phyloP scores from a whole-genome alignment of 2,113 vertebrate species.

The Tapirus terrestris region DNA sequence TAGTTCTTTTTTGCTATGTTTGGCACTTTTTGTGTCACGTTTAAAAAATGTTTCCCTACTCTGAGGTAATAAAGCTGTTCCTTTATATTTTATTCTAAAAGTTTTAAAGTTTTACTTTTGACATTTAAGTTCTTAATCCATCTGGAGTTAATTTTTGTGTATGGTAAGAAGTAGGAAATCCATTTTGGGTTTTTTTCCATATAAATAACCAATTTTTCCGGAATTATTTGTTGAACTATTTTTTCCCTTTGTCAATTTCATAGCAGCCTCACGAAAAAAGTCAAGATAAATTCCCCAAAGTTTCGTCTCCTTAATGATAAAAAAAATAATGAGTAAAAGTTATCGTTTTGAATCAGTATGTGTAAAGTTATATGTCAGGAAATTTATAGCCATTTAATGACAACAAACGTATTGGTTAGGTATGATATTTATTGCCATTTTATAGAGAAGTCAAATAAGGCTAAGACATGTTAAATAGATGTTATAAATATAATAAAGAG shows the following conservation, averaged over 20 bases:
- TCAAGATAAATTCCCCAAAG: not conserved
- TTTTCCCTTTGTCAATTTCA: conserved; percentile 52
- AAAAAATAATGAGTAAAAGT: not conserved
- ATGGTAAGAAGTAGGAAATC: conserved; percentile 68
- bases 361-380: not conserved
- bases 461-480: not conserved
- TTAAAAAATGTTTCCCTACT: conserved; percentile 57
- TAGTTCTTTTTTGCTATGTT: conserved; percentile 43
- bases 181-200: conserved; percentile 75
- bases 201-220: conserved; percentile 70
- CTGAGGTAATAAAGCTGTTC: conserved; percentile 56
- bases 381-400: not conserved
- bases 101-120: conserved; percentile 70
- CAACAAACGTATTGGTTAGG: not conserved
- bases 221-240: conserved; percentile 54
- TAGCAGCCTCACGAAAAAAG: not conserved
- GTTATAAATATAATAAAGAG: not conserved
- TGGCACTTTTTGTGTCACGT: conserved; percentile 45
- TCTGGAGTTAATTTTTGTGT: conserved; percentile 76
- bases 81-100: conserved; percentile 60
- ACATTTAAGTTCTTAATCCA: conserved; percentile 76
- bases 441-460: not conserved
- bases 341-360: not conserved
- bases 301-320: not conserved
- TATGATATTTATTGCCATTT: not conserved